Evolutionary conservation across 1,140 invertebrate species (phyloP), one percentile per base, ranked within the genome.

Genomic region (Sitophilus oryzae): DNA sequence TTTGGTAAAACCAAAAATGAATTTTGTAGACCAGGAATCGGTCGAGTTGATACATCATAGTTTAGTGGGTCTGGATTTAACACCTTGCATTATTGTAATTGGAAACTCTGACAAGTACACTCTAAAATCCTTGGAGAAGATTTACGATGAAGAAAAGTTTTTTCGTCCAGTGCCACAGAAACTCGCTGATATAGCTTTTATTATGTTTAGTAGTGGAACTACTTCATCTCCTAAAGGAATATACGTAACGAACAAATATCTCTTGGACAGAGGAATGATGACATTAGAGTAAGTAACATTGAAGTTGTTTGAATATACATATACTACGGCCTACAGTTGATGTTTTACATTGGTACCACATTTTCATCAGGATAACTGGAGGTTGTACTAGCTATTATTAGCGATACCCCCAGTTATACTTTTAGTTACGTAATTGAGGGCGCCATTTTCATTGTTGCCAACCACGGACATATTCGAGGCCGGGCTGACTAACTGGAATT

Each of bases 211-310:
- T 1, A 88, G 85, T 60, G 88, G 88, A 9, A 89, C 88, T 2
- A 89, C 86, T 23, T 86, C 89, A 36, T 68, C 80, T 18, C 85
- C 88, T 0, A 91, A 91, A 73, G 86, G 56, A 18, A 51, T 60
- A 20, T 50, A 43, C 20, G 18, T 55, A 0, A 44, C 55, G 3
- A 46, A 57, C 36, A 50, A 40, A 15, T 37, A 34, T 14, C 3
- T n/a, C 15, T 3, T 51, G 8, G 9, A 30, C n/a, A 20, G 34
- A n/a, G 6, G 9, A 14, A n/a, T 14, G 40, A 18, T n/a, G 19
- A 3, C 5, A 1, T 5, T 18, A 9, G 8, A 36, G 34, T 36
- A 36, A 48, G 25, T 48, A 18, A 18, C 1, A n/a, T 6, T 30
- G 11, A 30, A 30, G 5, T 30, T n/a, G n/a, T n/a, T n/a, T n/a